Conservation (phyloP, 2,797 vertebrate genomes). For the Sebastes vulpes region DNA sequence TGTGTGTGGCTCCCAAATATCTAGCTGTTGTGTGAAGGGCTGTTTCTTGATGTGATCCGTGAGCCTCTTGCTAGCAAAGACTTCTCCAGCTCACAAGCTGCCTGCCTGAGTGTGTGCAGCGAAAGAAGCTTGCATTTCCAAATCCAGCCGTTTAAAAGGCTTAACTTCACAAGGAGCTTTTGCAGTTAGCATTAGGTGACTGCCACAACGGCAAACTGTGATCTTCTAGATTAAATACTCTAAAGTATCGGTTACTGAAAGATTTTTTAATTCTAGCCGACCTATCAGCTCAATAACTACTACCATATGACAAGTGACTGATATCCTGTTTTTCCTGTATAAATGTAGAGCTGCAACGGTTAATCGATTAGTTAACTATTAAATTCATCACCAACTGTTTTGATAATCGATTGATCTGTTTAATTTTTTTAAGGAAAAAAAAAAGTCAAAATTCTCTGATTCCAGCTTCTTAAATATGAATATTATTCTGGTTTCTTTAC, state of each 20-base stretch:
- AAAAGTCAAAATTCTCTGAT: too few species aligned
- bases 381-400: too few species aligned
- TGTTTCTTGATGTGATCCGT: slow-evolving; percentile 19
- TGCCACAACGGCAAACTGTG: slow-evolving; percentile 7
- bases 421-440: too few species aligned
- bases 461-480: too few species aligned
- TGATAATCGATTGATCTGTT: too few species aligned
- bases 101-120: slow-evolving; percentile 28
- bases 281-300: not conserved
- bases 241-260: not conserved
- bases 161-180: slow-evolving; percentile 69
- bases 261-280: not conserved
- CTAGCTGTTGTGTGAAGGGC: slow-evolving; percentile 17
- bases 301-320: not conserved
- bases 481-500: too few species aligned
- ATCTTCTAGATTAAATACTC: not conserved
- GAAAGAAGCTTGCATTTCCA: slow-evolving; percentile 65
- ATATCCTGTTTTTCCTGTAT: not conserved
- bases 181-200: slow-evolving; percentile 38
- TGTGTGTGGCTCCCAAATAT: slow-evolving; percentile 24
- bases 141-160: slow-evolving; percentile 67
- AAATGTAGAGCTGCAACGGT: too few species aligned
- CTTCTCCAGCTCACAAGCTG: slow-evolving; percentile 17
- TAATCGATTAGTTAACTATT: too few species aligned
- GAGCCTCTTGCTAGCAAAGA: slow-evolving; percentile 13